A percentile compares a stretch with the other conserved stretches of the same genome.
These are phyloP conservation scores for Isurus oxyrinchus DNA, from an alignment of 2,113 vertebrate species.

Conservation along the genomic window DNA sequence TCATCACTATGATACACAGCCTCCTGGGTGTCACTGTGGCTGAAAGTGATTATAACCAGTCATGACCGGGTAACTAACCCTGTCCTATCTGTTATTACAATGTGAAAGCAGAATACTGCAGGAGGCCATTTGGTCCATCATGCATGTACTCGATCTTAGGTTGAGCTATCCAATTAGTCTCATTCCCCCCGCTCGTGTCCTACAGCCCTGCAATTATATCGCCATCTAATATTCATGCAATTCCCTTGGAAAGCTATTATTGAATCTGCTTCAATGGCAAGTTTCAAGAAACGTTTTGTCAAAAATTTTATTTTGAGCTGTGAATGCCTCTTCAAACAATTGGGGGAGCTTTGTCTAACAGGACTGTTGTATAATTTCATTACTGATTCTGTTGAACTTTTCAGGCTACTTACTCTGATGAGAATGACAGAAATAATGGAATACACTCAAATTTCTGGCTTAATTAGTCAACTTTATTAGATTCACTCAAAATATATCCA, in stretches of 20 bases:
- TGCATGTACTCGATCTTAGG: background rate
- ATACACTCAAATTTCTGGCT: no score
- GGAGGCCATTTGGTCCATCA: background rate
- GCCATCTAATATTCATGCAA: background rate
- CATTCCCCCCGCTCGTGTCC: background rate
- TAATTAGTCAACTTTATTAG: no score
- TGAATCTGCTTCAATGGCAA: background rate
- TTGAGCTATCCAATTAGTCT: no score
- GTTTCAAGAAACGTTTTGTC: background rate
- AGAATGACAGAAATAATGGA: no score
- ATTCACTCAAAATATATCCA: no score
- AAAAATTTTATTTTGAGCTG: background rate
- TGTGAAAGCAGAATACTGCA: background rate
- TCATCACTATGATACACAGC: background rate
- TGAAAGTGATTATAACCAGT: background rate
- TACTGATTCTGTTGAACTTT: background rate
- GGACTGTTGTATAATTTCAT: background rate
- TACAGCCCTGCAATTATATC: background rate
- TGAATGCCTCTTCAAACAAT: background rate
- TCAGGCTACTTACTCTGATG: no score
- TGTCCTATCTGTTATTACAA: background rate
- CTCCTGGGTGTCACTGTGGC: background rate
- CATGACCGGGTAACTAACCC: background rate
- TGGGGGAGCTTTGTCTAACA: background rate
- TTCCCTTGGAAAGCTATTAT: background rate